Evolutionary conservation across 2,797 vertebrate species (phyloP).

Genomic region (Peromyscus aztecus): DNA sequence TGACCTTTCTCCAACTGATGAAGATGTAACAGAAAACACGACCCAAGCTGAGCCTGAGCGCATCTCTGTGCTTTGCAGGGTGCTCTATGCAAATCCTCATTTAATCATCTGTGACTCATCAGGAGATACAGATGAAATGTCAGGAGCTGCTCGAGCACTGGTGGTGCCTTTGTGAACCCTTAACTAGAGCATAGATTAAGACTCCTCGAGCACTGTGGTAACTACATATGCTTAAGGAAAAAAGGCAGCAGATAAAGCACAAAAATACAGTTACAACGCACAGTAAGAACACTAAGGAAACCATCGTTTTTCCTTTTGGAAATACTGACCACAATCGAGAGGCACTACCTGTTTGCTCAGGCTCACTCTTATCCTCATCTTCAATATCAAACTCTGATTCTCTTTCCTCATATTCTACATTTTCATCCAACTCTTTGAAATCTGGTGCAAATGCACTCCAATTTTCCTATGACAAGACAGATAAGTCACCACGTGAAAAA

Average conservation of each 20-base stretch:
- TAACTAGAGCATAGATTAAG: not conserved
- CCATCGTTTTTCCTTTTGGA: slow-evolving; percentile 34
- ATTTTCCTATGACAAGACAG: slow-evolving; percentile 93
- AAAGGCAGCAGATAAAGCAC: not conserved
- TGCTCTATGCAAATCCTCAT: not conserved
- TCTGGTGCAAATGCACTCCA: slow-evolving; percentile 99
- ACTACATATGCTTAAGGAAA: not conserved
- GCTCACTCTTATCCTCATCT: slow-evolving; percentile 99
- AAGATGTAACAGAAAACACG: not conserved
- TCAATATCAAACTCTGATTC: slow-evolving; percentile 99
- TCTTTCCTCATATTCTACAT: slow-evolving; percentile 98
- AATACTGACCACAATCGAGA: not conserved
- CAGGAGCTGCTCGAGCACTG: not conserved
- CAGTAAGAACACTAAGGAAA: slow-evolving; percentile 35
- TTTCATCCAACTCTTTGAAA: slow-evolving; percentile 98
- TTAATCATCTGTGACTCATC: not conserved
- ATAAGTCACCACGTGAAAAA: slow-evolving; percentile 8
- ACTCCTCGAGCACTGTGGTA: slow-evolving; percentile 14
- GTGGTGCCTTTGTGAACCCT: not conserved
- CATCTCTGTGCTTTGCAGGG: not conserved
- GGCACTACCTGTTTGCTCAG: slow-evolving; percentile 95
- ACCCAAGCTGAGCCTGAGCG: not conserved
- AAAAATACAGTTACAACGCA: not conserved
- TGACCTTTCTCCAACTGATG: slow-evolving; percentile 15
- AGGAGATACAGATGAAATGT: slow-evolving; percentile 15